Evolutionary conservation across 2,888 invertebrate genomes (phyloP).

Genomic region (Ethmia dodecea): DNA sequence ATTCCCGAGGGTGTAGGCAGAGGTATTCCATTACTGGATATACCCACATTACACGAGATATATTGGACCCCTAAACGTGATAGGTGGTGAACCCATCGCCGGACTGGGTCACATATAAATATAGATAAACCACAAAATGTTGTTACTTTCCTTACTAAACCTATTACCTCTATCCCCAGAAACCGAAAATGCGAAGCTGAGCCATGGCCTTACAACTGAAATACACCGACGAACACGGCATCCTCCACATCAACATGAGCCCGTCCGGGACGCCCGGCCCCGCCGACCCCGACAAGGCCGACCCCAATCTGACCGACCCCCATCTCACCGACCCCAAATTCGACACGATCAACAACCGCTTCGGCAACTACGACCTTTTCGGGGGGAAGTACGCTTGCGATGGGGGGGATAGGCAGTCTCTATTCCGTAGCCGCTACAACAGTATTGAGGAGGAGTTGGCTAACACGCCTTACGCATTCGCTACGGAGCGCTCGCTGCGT

Average conservation of each 20-base stretch:
- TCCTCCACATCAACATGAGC: constrained; percentile 68
- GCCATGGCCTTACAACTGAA: constrained; percentile 65
- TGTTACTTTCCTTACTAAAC: too few species aligned
- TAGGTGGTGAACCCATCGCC: too few species aligned
- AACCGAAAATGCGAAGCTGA: too few species aligned
- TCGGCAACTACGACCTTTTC: constrained; percentile 65
- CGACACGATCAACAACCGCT: constrained; percentile 65
- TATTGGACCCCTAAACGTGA: too few species aligned
- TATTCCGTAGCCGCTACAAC: constrained; percentile 70
- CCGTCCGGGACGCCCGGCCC: constrained; percentile 40
- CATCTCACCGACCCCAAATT: constrained; percentile 52
- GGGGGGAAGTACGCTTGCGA: constrained; percentile 54
- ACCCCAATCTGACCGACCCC: constrained; percentile 22
- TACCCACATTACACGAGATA: too few species aligned
- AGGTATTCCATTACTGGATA: too few species aligned
- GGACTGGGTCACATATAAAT: too few species aligned
- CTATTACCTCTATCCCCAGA: too few species aligned
- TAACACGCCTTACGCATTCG: constrained; percentile 73
- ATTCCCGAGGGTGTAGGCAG: too few species aligned
- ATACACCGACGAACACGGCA: constrained; percentile 68
- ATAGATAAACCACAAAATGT: too few species aligned
- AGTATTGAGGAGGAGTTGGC: constrained; percentile 70
- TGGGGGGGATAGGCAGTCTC: constrained; percentile 40
- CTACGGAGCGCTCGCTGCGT: constrained; percentile 45
- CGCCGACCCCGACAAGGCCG: constrained; percentile 18